Evolutionary conservation across 2,797 vertebrate genomes (phyloP).

Genomic region (Syncerus caffer): DNA sequence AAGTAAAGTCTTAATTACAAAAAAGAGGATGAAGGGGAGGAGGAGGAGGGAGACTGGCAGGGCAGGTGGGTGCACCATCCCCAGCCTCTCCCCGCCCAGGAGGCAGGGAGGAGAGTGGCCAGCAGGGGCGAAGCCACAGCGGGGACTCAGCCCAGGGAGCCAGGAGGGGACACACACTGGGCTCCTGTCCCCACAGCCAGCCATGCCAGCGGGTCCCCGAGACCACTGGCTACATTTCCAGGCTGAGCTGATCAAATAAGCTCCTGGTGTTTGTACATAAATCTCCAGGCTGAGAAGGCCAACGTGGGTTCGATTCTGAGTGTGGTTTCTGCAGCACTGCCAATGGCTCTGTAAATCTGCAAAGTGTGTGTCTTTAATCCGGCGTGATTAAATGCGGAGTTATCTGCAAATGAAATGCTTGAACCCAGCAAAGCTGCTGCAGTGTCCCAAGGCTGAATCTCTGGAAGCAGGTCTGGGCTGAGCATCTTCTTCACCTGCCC

Average conservation of each 20-base stretch:
- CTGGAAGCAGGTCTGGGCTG: fast-evolving
- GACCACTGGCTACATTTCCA: background rate
- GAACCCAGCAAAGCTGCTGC: background rate
- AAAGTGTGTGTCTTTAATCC: background rate
- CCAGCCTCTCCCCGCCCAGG: fast-evolving
- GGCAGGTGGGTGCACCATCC: background rate
- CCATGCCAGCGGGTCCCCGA: fast-evolving
- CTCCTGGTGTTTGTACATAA: fast-evolving
- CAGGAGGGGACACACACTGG: background rate
- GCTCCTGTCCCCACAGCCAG: background rate
- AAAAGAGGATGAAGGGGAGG: background rate
- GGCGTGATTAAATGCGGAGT: background rate
- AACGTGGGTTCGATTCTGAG: fast-evolving
- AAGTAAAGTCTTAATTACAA: background rate
- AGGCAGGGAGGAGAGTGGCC: fast-evolving
- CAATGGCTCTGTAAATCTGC: background rate
- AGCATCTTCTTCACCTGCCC: fast-evolving
- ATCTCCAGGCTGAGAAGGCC: fast-evolving
- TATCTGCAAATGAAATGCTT: background rate
- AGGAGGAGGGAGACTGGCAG: background rate
- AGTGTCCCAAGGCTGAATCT: background rate
- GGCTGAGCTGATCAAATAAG: background rate
- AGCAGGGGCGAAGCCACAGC: fast-evolving
- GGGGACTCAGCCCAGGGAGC: background rate
- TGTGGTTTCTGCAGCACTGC: fast-evolving